Evolutionary conservation across 2,113 vertebrate genomes (phyloP).

Genomic region (Amphiprion percula): DNA sequence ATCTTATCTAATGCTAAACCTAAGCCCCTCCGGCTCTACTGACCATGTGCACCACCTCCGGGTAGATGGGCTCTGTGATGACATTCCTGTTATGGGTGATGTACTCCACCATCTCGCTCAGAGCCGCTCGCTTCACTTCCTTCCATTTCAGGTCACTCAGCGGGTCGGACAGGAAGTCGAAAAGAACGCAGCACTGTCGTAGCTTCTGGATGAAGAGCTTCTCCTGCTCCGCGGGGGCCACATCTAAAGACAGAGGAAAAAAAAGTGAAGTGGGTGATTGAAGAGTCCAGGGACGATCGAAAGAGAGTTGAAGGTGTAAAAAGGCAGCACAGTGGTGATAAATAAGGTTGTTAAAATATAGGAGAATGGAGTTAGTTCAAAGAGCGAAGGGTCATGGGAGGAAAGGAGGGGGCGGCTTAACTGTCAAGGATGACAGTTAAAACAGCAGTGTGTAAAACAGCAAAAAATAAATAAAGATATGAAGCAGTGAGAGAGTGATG

Average conservation of each 20-base stretch:
- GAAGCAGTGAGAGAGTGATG: conserved; percentile 19
- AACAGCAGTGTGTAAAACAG: conserved; percentile 7
- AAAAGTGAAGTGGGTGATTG: not conserved
- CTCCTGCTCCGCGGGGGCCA: conserved; percentile 96
- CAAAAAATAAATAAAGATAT: not conserved
- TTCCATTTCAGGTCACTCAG: conserved; percentile 99
- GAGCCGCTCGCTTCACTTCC: conserved; percentile 96
- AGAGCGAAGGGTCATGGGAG: conserved; percentile 27
- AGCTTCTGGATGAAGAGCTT: conserved; percentile 99
- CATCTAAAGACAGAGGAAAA: conserved; percentile 84
- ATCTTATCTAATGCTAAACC: no score
- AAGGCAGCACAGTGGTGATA: not conserved
- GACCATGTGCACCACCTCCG: conserved; percentile 98
- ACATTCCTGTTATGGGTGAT: conserved; percentile 97
- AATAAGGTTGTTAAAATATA: conserved; percentile 1
- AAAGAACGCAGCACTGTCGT: conserved; percentile 97
- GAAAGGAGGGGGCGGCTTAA: not conserved
- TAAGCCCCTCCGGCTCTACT: conserved; percentile 71
- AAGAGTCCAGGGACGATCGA: not conserved
- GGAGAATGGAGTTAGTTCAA: conserved; percentile 18
- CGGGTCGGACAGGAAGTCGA: conserved; percentile 98
- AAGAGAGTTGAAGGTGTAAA: not conserved
- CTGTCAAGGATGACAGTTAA: conserved; percentile 37
- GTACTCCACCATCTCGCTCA: conserved; percentile 99
- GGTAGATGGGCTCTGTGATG: conserved; percentile 98